These are phyloP conservation scores for Nomada fucata DNA, from an alignment of 2,888 invertebrate genomes.

Conservation along the genomic window DNA sequence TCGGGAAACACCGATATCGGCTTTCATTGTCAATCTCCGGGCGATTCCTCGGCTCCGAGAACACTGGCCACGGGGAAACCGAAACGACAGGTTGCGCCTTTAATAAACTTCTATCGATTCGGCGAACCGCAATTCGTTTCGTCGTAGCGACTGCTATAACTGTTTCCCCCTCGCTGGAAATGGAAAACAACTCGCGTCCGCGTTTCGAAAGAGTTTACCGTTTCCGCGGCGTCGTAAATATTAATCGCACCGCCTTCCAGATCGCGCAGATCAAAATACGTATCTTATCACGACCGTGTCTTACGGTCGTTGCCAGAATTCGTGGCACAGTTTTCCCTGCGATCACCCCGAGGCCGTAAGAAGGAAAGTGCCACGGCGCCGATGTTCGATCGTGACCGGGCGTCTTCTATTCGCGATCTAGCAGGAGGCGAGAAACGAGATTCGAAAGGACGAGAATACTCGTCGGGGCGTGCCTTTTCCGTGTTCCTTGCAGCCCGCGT, in stretches of 20 bases:
- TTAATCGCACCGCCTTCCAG: conserved; percentile 6
- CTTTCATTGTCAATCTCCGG: conserved; percentile 19
- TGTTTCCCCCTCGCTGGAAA: conserved; percentile 4
- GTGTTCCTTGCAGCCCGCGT: conserved; percentile 70
- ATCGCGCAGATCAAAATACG: conserved; percentile 12
- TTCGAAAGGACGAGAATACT: conserved; percentile 71
- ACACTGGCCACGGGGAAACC: background rate
- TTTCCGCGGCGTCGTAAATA: conserved; percentile 6
- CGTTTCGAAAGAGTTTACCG: conserved; percentile 21
- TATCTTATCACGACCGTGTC: background rate
- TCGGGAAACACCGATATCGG: conserved; percentile 33
- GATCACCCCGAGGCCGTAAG: conserved; percentile 25
- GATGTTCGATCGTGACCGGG: conserved; percentile 41
- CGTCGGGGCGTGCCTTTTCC: conserved; percentile 75
- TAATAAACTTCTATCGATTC: conserved; percentile 10
- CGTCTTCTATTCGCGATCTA: conserved; percentile 37
- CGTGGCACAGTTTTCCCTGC: background rate
- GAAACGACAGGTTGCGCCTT: conserved; percentile 5
- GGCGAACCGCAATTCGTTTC: conserved; percentile 4
- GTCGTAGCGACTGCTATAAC: conserved; percentile 18
- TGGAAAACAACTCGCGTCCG: background rate
- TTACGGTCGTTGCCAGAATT: background rate
- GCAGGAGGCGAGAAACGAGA: conserved; percentile 42
- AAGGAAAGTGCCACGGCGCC: conserved; percentile 41
- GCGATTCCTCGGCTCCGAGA: conserved; percentile 18